phyloP scores from a whole-genome alignment of 2,113 vertebrate genomes.

The Arvicanthis niloticus region DNA sequence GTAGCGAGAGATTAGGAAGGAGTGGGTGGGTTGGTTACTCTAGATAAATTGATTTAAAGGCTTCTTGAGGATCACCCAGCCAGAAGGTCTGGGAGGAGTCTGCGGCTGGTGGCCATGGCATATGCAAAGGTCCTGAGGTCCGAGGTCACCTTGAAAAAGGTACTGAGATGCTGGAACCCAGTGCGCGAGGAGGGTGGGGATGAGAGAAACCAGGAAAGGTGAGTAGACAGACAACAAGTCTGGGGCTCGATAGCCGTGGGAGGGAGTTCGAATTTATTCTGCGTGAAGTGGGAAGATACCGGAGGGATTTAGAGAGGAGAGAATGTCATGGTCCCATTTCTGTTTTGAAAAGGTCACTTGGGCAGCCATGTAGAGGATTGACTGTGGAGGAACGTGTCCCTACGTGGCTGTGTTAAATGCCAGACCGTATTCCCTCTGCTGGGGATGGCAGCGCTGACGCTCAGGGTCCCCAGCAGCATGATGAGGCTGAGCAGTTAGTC shows the following conservation, averaged over 20 bases:
- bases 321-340: conserved; percentile 44
- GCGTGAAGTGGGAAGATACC: background rate
- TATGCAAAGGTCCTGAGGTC: conserved; percentile 26
- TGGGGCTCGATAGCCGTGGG: background rate
- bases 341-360: conserved; percentile 62
- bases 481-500: background rate
- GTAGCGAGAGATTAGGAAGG: background rate
- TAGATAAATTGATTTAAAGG: background rate
- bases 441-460: background rate
- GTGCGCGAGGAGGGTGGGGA: background rate
- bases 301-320: background rate
- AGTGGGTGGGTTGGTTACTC: background rate
- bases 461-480: background rate
- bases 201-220: background rate
- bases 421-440: background rate
- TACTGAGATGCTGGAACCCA: background rate
- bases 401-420: conserved; percentile 48
- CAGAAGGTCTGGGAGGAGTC: background rate
- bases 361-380: background rate
- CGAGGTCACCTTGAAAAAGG: background rate
- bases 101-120: background rate
- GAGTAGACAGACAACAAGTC: background rate
- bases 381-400: background rate
- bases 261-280: conserved; percentile 8
- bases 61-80: background rate